A percentile compares a stretch with the other conserved stretches of the same genome.
Evolutionary conservation across 2,113 vertebrate genomes (phyloP).

Genomic region (Anser cygnoides): DNA sequence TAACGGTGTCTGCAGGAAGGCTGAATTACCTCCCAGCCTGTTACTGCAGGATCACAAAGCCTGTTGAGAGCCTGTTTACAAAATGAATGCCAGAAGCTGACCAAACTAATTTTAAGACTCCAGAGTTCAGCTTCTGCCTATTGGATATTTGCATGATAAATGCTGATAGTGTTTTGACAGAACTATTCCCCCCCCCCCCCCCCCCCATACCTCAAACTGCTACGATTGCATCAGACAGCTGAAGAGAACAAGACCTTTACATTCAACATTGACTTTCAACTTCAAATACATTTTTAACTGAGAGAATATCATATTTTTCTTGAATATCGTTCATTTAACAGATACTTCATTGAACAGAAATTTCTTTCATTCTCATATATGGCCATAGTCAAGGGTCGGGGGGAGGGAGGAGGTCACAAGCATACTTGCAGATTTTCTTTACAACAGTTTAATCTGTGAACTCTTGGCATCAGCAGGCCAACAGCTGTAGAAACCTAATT

Average conservation of each 20-base stretch:
- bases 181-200: neutral
- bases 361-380: neutral
- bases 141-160: neutral
- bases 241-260: neutral
- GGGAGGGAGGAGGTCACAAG: neutral
- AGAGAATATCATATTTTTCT: neutral
- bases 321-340: neutral
- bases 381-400: neutral
- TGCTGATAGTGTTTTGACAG: neutral
- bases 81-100: neutral
- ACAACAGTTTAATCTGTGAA: neutral
- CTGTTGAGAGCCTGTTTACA: neutral
- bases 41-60: neutral
- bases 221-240: neutral
- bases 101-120: neutral
- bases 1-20: neutral
- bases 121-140: neutral
- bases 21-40: neutral
- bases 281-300: neutral
- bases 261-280: neutral
- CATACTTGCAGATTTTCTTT: neutral
- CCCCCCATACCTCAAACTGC: neutral
- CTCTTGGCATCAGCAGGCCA: conserved; percentile 17
- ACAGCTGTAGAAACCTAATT: conserved; percentile 58
- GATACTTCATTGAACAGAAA: neutral